Percentiles rank a stretch among this genome's conserved stretches.
Conservation (phyloP, 2,113 vertebrate species). For the Melanerpes aurifrons region DNA sequence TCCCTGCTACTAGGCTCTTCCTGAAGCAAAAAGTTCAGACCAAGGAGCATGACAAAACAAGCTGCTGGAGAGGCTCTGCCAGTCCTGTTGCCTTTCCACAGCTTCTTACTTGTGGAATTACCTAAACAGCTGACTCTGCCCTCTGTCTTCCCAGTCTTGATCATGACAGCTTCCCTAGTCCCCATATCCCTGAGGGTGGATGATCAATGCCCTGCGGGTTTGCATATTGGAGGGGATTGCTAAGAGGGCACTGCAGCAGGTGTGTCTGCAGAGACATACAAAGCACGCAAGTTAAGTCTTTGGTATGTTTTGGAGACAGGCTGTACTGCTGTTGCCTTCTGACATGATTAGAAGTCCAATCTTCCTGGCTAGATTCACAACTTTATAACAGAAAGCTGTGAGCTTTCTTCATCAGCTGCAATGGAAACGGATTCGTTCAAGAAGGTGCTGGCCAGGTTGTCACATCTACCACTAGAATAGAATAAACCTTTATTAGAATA, state of each 20-base stretch:
- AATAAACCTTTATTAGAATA: too few relatives aligned
- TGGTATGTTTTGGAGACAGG: background rate
- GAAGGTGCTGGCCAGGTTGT: background rate
- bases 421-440: background rate
- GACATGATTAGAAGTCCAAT: background rate
- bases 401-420: background rate
- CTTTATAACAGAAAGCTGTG: background rate
- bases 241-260: background rate
- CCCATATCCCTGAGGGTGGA: background rate
- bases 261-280: background rate
- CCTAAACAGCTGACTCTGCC: background rate
- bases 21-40: background rate
- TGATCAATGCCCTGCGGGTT: accelerated
- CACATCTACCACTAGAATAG: background rate
- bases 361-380: background rate
- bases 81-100: background rate
- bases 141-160: background rate
- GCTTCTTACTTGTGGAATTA: background rate
- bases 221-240: accelerated
- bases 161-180: background rate
- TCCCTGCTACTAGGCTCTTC: background rate
- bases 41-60: background rate
- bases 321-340: background rate
- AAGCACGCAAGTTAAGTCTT: background rate
- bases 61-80: background rate